Percentiles rank a stretch among this genome's conserved stretches.
Conservation (phyloP, 2,113 vertebrate species). For the Nestor notabilis region DNA sequence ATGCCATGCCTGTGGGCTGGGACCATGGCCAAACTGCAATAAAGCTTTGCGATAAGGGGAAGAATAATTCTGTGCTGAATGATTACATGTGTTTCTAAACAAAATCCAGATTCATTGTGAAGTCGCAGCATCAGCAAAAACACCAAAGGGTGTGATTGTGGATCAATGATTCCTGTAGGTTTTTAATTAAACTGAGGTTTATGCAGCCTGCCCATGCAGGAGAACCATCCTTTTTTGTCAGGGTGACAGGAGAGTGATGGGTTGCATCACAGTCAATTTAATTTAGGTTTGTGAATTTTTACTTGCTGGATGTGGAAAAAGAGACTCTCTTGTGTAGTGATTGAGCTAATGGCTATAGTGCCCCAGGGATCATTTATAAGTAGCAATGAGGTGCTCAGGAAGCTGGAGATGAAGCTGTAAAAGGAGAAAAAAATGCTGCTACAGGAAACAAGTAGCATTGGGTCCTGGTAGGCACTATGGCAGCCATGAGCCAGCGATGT, state of each 20-base stretch:
- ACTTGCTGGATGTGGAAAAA: background rate
- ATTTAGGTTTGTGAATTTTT: background rate
- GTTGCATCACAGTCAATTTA: background rate
- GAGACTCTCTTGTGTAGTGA: background rate
- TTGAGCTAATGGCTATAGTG: background rate
- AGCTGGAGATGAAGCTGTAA: background rate
- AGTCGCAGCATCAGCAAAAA: background rate
- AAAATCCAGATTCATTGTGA: background rate
- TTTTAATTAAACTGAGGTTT: background rate
- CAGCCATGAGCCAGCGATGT: accelerated
- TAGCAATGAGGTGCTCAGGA: background rate
- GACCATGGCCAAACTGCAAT: accelerated
- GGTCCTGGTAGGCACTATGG: background rate
- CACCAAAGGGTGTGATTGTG: background rate
- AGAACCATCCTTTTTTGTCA: background rate
- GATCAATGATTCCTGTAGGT: background rate
- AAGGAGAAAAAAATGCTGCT: background rate
- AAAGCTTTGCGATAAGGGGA: background rate
- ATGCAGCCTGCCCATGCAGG: background rate
- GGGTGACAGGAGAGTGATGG: background rate
- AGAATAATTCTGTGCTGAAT: background rate
- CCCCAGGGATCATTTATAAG: background rate
- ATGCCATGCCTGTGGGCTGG: background rate
- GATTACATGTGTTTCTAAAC: background rate
- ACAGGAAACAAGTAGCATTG: accelerated